A percentile compares a stretch with the other conserved stretches of the same genome.
phyloP scores from a whole-genome alignment of 2,888 invertebrate genomes.

The Cryptocephalus primarius region DNA sequence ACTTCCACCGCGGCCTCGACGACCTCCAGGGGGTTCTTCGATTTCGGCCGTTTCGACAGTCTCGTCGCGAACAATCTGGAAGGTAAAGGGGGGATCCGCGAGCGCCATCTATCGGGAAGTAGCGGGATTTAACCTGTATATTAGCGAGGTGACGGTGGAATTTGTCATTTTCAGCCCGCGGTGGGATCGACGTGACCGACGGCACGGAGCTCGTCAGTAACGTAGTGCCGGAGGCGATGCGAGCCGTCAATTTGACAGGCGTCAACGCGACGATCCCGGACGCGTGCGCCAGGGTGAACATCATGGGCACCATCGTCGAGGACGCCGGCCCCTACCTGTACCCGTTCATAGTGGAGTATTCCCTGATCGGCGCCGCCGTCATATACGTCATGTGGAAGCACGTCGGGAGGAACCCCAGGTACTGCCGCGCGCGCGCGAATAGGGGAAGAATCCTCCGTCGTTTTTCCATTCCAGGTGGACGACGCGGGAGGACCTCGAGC shows the following conservation, averaged over 20 bases:
- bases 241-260: constrained; percentile 17
- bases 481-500: constrained; percentile 76
- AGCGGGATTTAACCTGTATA: no score
- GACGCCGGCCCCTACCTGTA: constrained; percentile 91
- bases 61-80: constrained; percentile 27
- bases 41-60: constrained; percentile 35
- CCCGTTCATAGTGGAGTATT: constrained; percentile 93
- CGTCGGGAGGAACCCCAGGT: constrained; percentile 80
- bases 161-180: constrained; percentile 25
- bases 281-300: constrained; percentile 72
- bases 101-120: no score
- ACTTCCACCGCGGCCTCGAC: constrained; percentile 5
- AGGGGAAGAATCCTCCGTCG: no score
- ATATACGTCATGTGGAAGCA: constrained; percentile 96
- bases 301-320: constrained; percentile 86
- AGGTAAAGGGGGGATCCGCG: constrained; percentile 17
- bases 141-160: no score
- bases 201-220: constrained; percentile 29
- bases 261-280: constrained; percentile 34
- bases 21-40: constrained; percentile 28
- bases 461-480: constrained; percentile 47
- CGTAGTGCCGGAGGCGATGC: constrained; percentile 29
- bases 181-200: constrained; percentile 17
- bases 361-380: constrained; percentile 87
- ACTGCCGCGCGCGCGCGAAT: no score